A percentile compares a stretch with the other conserved stretches of the same genome.
phyloP scores from a whole-genome alignment of 2,888 invertebrate species.

The Notodonta ziczac region DNA sequence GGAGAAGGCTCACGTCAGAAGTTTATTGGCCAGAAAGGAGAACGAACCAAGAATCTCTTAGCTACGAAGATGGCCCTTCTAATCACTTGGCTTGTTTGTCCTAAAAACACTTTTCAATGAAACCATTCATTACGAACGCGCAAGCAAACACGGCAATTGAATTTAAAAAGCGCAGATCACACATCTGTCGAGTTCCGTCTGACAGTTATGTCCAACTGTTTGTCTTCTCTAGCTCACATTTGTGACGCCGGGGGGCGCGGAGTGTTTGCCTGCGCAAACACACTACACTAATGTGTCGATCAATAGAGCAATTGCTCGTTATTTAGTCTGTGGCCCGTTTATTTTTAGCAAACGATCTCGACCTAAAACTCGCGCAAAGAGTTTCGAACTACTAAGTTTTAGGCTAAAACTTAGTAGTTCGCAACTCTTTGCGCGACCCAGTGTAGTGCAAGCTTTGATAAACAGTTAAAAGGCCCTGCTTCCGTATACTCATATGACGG shows the following conservation, averaged over 20 bases:
- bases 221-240: slow-evolving; percentile 55
- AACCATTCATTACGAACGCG: neutral
- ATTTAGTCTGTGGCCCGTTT: slow-evolving; percentile 5
- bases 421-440: too few relatives aligned
- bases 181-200: slow-evolving; percentile 35
- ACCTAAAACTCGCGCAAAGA: too few relatives aligned
- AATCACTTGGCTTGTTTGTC: too few relatives aligned
- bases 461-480: too few relatives aligned
- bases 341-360: neutral
- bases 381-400: too few relatives aligned
- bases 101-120: neutral
- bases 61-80: too few relatives aligned
- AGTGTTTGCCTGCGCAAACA: slow-evolving; percentile 25
- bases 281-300: slow-evolving; percentile 49
- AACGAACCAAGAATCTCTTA: too few relatives aligned
- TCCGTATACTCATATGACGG: too few relatives aligned
- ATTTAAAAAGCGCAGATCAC: slow-evolving; percentile 18
- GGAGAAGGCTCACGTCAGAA: too few relatives aligned
- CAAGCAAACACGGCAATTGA: slow-evolving; percentile 6
- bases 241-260: slow-evolving; percentile 48
- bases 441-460: too few relatives aligned
- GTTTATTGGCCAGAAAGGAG: too few relatives aligned
- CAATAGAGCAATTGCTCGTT: slow-evolving; percentile 25
- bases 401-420: too few relatives aligned
- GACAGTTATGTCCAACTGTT: slow-evolving; percentile 43